phyloP scores from a whole-genome alignment of 2,113 vertebrate genomes.

The Ovibos moschatus region DNA sequence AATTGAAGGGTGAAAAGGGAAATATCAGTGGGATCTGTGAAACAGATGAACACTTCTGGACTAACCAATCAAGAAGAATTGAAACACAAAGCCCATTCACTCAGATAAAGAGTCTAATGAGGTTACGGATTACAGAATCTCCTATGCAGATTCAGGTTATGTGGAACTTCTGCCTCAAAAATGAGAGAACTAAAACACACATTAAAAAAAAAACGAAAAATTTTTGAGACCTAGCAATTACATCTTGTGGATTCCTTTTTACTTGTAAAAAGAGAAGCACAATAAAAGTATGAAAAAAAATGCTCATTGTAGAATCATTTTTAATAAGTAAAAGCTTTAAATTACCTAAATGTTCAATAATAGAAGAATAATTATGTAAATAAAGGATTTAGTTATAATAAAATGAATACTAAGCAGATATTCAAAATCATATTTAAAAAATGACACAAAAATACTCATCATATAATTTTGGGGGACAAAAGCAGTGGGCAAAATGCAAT shows the following conservation, averaged over 20 bases:
- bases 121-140: neutral
- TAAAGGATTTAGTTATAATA: neutral
- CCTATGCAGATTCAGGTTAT: neutral
- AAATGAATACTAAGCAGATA: neutral
- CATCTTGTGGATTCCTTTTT: neutral
- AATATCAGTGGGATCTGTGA: neutral
- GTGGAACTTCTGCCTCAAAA: neutral
- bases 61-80: neutral
- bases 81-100: neutral
- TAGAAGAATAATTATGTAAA: neutral
- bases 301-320: neutral
- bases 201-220: neutral
- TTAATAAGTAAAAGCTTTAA: neutral
- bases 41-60: neutral
- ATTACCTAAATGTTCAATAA: slow-evolving; percentile 8
- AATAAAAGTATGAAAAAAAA: neutral
- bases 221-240: neutral
- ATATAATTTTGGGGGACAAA: neutral
- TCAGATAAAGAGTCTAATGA: neutral
- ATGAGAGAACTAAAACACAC: neutral
- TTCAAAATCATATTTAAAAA: slow-evolving; percentile 27
- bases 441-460: neutral
- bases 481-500: neutral
- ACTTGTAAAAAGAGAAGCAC: neutral
- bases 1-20: neutral